Evolutionary conservation across 2,113 vertebrate species (phyloP).

Genomic region (Podarcis muralis): DNA sequence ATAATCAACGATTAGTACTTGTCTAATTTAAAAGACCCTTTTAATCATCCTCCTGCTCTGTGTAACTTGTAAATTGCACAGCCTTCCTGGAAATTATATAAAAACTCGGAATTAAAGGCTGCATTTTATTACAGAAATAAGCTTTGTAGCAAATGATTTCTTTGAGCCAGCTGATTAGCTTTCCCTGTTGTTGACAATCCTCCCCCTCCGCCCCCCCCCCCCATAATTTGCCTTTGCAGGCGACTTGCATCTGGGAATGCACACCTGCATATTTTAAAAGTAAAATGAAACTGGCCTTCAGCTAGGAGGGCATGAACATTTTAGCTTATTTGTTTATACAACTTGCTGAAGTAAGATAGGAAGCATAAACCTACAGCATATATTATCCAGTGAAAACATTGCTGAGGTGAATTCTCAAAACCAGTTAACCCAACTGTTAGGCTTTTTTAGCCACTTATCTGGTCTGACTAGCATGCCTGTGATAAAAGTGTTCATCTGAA

Average conservation of each 20-base stretch:
- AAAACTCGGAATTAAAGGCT: slow-evolving; percentile 69
- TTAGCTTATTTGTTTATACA: neutral
- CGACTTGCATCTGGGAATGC: neutral
- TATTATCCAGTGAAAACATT: neutral
- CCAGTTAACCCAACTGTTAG: neutral
- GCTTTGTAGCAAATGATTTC: slow-evolving; percentile 49
- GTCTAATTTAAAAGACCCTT: slow-evolving; percentile 59
- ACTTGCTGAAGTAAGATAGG: neutral
- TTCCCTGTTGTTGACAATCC: neutral
- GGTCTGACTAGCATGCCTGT: neutral
- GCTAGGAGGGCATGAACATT: neutral
- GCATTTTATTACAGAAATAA: slow-evolving; percentile 64
- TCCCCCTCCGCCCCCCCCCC: neutral
- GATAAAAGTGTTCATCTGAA: neutral
- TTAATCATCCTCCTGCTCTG: slow-evolving; percentile 67
- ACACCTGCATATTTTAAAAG: neutral
- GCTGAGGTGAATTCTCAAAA: neutral
- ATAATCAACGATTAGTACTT: slow-evolving; percentile 7
- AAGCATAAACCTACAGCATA: neutral
- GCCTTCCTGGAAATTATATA: slow-evolving; percentile 68
- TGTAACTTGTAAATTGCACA: slow-evolving; percentile 69
- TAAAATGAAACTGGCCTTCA: neutral
- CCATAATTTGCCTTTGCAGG: neutral
- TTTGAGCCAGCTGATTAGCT: slow-evolving; percentile 19
- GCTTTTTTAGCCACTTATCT: neutral